Conservation (phyloP, 2,888 invertebrate species). For the Acronicta alni region DNA sequence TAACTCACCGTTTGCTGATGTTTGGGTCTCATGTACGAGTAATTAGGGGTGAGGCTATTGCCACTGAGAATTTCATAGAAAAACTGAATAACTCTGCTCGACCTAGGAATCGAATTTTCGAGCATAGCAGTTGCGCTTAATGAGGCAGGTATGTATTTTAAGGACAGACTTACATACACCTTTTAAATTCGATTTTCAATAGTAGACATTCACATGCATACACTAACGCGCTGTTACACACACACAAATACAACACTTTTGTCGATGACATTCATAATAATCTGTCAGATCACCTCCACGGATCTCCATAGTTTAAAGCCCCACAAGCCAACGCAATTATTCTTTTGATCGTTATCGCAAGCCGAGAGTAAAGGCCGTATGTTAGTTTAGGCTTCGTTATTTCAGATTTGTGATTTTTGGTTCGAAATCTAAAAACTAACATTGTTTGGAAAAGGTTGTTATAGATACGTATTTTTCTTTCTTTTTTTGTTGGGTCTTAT, state of each 20-base stretch:
- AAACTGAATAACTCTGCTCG: too few species aligned
- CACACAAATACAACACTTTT: neutral
- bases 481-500: constrained; percentile 9
- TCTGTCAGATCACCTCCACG: constrained; percentile 5
- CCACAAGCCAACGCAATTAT: constrained; percentile 41
- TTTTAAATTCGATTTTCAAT: too few species aligned
- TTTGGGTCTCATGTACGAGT: too few species aligned
- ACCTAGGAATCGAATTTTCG: too few species aligned
- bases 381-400: constrained; percentile 52
- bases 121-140: too few species aligned
- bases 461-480: constrained; percentile 22
- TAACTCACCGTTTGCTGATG: too few species aligned
- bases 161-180: too few species aligned
- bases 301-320: constrained; percentile 18
- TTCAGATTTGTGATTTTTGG: constrained; percentile 46
- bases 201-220: too few species aligned
- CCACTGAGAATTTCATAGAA: too few species aligned
- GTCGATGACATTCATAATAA: constrained; percentile 7
- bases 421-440: constrained; percentile 21
- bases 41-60: too few species aligned
- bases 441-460: constrained; percentile 25
- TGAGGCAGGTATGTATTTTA: too few species aligned
- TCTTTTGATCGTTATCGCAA: constrained; percentile 48
- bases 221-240: too few species aligned
- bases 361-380: constrained; percentile 33